Base-by-base conservation (phyloP, 2,888 invertebrate genomes). In the Timema podura region DNA sequence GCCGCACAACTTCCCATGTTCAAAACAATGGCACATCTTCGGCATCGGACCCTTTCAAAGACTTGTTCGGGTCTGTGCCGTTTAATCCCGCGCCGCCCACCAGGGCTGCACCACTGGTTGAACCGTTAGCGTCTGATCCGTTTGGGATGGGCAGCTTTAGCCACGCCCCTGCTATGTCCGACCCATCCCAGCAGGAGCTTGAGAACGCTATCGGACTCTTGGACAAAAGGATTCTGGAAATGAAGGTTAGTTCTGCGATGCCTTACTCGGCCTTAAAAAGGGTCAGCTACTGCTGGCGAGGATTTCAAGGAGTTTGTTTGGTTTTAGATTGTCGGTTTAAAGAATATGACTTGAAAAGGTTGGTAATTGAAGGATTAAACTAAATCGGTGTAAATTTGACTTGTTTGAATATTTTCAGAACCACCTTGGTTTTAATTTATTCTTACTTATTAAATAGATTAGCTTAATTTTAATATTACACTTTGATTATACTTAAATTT, bases 121-220 rank as follows among this genome's bases (percentile, higher is more conserved):
- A 13, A 13, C 61, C 30, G 44, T 44, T 61, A 13, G 30, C 44
- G 6, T 15, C 74, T 75, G 94, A 95, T 82, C 93, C 93, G 0
- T 95, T 94, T 79, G 94, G 94, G 75, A 93, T 94, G 85, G 91
- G 90, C 61, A 91, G 91, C 77, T 91, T 91, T 75, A 82, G 79
- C 73, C 71, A 67, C 72, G 67, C 66, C 72, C 64, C 48, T n/a
- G 65, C 68, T 9, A 68, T 68, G 46, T 47, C 57, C 16, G 73
- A 74, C 16, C 82, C 83, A 47, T 84, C 84, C 68, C 83, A 85
- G 11, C 84, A 86, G 76, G 88, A 89, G 76, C 82, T 88, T 73
- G 89, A 89, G 79, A 89, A 87, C 80, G 92, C 92, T 75, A 90
- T 92, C 77, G 91, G 91, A 67, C 86, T 91, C 76, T 82, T 92